These are phyloP conservation scores for Poecilia velifera DNA, from an alignment of 2,797 vertebrate species.

Conservation along the genomic window DNA sequence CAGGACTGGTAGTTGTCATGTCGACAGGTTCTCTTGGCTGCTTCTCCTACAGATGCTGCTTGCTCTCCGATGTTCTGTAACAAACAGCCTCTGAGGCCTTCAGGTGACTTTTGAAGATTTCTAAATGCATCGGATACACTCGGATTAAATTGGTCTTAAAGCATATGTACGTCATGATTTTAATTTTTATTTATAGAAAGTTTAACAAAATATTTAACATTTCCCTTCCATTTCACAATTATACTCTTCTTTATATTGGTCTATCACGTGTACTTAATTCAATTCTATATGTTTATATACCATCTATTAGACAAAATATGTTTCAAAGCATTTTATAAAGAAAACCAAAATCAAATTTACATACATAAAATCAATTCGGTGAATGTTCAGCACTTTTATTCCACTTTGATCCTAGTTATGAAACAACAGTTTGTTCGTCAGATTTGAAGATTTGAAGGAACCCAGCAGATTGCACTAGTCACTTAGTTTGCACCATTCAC, in stretches of 20 bases:
- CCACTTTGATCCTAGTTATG: not conserved
- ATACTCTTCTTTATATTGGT: not conserved
- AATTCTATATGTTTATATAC: not conserved
- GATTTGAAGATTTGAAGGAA: not conserved
- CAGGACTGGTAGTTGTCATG: not conserved
- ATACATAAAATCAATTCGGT: not conserved
- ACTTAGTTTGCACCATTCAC: not conserved
- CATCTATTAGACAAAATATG: not conserved
- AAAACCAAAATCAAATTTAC: not conserved
- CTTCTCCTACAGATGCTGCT: not conserved
- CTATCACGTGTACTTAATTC: not conserved
- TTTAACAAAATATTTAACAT: not conserved
- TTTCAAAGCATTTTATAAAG: not conserved
- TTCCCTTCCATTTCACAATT: not conserved
- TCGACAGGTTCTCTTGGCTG: not conserved
- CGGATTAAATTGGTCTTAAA: not conserved
- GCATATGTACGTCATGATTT: not conserved
- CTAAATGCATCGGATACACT: too few species aligned
- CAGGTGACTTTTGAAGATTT: too few species aligned
- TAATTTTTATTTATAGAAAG: not conserved
- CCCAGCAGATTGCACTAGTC: not conserved
- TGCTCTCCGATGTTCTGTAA: not conserved
- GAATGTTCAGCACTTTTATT: not conserved
- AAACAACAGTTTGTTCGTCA: not conserved
- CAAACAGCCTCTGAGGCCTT: not conserved